Base-by-base conservation (phyloP, 2,797 vertebrate species). In the Anguilla pacifica region DNA sequence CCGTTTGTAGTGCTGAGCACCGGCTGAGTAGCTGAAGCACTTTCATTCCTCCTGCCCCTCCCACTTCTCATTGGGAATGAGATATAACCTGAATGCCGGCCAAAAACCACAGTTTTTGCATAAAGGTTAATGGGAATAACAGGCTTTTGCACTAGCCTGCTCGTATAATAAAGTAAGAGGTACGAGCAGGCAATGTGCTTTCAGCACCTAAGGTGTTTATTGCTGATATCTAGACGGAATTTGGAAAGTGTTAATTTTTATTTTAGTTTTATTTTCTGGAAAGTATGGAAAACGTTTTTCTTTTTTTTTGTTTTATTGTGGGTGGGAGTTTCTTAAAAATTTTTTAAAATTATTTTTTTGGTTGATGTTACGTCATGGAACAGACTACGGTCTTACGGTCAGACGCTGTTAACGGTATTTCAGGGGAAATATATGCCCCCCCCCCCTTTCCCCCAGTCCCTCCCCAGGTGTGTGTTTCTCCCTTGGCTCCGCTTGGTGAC, bases 281-380 rank as follows among this genome's bases (percentile, higher is more conserved):
- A 77, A 77, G 72, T 77, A 1, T 77, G 31, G 72, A 83, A 0
- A 88, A 90, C 91, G 93, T 92, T 93, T 92, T 90, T 3, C 9
- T 51, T 51, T 51, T 51, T 51, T 5, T 51, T 51, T 90, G 91
- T 94, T 90, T 88, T 83, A 61, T 89, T 86, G 87, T 92, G 61
- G 22, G 25, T 25, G 19, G 19, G 88, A 84, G 93, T 94, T 95
- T 93, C 31, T 31, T 31, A 31, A 31, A 31, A 31, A n/a, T n/a
- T n/a, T n/a, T n/a, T n/a, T n/a, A 31, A 31, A 31, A 35, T 35
- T 92, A 9, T 51, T 51, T 51, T 51, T 94, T 94, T 93, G 94
- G 93, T 94, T 93, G 89, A 91, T 83, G 85, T 94, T 95, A 31
- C 39, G 84, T 85, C 55, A 85, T 85, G 84, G 84, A 85, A 85